Evolutionary conservation across 2,888 invertebrate species (phyloP).

Genomic region (Dynastes hyllus): DNA sequence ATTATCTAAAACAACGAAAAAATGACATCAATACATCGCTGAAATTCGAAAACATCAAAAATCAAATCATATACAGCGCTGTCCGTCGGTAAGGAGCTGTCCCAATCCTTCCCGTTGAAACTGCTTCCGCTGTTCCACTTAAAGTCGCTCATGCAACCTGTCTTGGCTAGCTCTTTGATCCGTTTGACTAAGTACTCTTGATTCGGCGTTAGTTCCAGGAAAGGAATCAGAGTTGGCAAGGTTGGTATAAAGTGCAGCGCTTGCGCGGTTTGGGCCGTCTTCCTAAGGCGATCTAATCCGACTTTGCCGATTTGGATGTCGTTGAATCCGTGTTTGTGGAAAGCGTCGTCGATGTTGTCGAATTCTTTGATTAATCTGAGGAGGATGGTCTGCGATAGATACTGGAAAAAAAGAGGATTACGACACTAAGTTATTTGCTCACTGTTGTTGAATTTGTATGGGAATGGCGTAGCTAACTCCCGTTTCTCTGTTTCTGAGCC

Average conservation of each 20-base stretch:
- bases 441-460: too few species aligned
- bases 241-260: constrained; percentile 74
- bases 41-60: constrained; percentile 38
- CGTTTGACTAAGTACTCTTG: constrained; percentile 90
- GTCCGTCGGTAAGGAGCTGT: constrained; percentile 89
- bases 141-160: constrained; percentile 92
- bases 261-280: constrained; percentile 78
- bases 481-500: too few species aligned
- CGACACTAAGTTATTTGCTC: too few species aligned
- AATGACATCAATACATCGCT: constrained; percentile 29
- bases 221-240: constrained; percentile 80
- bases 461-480: too few species aligned
- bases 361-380: constrained; percentile 84
- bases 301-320: constrained; percentile 81
- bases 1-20: constrained; percentile 77
- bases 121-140: constrained; percentile 89
- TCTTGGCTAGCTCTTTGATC: constrained; percentile 83
- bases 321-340: constrained; percentile 80
- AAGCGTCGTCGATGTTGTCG: constrained; percentile 79
- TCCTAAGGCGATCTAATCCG: constrained; percentile 83
- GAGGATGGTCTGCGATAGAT: constrained; percentile 90
- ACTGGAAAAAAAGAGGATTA: constrained; percentile 72
- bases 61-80: constrained; percentile 77
- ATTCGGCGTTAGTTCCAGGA: constrained; percentile 86
- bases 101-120: constrained; percentile 85